Base-by-base conservation (phyloP, 1,140 invertebrate genomes). In the Magallana ariakensis region DNA sequence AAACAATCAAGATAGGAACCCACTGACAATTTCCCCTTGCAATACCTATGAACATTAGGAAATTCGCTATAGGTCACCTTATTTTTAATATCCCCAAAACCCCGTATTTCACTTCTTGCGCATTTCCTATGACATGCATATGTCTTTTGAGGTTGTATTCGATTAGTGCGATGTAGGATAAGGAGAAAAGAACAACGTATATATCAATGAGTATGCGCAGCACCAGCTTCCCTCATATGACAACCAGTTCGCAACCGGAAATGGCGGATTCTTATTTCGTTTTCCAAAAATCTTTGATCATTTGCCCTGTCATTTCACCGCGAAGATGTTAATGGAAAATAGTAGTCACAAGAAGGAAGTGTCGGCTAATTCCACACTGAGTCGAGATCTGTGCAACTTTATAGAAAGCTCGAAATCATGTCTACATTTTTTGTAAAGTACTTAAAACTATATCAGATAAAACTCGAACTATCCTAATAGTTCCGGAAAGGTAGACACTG, bases 181-280 rank as follows among this genome's bases (percentile, higher is more conserved):
- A 60, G 16, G 58, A 62, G 19, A 62, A 62, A 60, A 62, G 19
- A 62, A 62, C 11, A 26, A 19, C 22, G 33, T 11, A 19, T 26
- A 75, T 75, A 75, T 75, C 66, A 26, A 22, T 19, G 33, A 8
- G 66, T 75, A 19, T 75, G 66, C 66, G 7, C 66, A 75, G 66
- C 66, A 3, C 19, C 22, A 33, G 33, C 66, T 75, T 75, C 66
- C 66, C 66, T 75, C 22, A 33, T 75, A 75, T 75, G 66, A 75
- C 66, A 75, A 75, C 66, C 66, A 75, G 66, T 75, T 75, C 33
- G 11, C 19, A 75, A 75, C 11, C 66, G 66, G 66, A 75, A 75
- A 75, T 75, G 66, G 66, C 22, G 66, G 66, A 75, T 75, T 75
- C 66, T 75, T 75, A 75, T 75, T 75, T 75, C 66, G 66, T 75